These are phyloP conservation scores for Sesia bembeciformis DNA, from an alignment of 2,888 invertebrate species.

Conservation along the genomic window DNA sequence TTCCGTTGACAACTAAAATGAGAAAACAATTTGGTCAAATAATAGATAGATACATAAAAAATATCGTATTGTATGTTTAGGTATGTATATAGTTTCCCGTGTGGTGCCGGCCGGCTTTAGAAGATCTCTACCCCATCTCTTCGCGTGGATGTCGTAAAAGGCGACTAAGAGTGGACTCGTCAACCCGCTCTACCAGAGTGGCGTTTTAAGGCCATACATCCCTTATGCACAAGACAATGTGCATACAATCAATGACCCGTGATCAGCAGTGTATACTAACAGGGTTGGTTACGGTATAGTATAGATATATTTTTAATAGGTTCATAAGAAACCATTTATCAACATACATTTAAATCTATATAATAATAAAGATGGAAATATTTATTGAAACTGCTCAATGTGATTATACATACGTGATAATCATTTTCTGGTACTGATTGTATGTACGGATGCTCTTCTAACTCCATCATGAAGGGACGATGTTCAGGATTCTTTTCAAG, in stretches of 20 bases:
- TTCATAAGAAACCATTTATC: too few relatives aligned
- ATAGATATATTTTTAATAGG: neutral
- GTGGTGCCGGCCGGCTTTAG: neutral
- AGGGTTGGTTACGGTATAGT: neutral
- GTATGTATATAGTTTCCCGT: too few relatives aligned
- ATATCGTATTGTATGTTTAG: too few relatives aligned
- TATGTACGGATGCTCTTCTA: constrained; percentile 89
- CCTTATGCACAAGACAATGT: neutral
- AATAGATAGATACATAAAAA: neutral
- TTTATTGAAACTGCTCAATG: too few relatives aligned
- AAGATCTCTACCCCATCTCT: too few relatives aligned
- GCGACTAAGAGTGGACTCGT: too few relatives aligned
- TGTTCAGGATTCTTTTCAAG: constrained; percentile 91
- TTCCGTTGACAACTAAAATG: constrained; percentile 79
- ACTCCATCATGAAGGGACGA: constrained; percentile 86
- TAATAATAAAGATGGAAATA: too few relatives aligned
- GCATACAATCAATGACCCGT: neutral
- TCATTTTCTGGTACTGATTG: constrained; percentile 85
- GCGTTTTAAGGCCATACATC: too few relatives aligned
- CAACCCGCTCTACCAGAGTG: too few relatives aligned
- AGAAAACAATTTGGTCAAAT: neutral
- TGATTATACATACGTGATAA: constrained; percentile 75
- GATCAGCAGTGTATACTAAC: neutral
- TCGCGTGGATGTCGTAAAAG: too few relatives aligned
- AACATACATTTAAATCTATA: too few relatives aligned